phyloP scores from a whole-genome alignment of 2,113 vertebrate species.

The Poeciliopsis turrubarensis region DNA sequence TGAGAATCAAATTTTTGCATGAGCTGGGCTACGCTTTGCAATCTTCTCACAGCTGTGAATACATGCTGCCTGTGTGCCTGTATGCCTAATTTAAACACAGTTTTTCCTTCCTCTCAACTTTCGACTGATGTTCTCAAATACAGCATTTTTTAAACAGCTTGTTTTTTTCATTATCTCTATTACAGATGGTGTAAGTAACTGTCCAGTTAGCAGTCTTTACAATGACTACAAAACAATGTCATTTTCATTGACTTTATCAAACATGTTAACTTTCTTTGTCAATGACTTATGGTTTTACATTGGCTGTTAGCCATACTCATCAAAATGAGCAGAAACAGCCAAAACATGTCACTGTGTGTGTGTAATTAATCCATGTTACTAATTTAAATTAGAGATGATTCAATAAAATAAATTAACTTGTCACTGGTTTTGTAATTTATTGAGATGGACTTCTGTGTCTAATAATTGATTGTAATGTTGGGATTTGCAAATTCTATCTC shows the following conservation, averaged over 20 bases:
- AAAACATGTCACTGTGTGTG: background rate
- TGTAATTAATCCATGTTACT: background rate
- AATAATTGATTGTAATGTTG: background rate
- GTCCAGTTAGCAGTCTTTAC: too few species aligned
- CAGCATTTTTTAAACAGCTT: background rate
- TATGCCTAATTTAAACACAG: background rate
- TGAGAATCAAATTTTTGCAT: background rate
- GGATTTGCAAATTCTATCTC: conserved; percentile 6
- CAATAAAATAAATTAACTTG: background rate
- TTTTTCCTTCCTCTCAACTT: background rate
- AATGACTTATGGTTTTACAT: background rate
- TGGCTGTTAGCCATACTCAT: background rate
- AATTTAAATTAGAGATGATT: background rate
- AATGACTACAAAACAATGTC: background rate
- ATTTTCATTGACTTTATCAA: background rate
- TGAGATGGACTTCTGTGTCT: background rate
- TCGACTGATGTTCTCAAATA: background rate
- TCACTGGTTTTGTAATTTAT: background rate
- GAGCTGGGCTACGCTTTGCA: background rate
- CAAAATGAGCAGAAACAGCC: background rate
- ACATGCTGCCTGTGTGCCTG: background rate
- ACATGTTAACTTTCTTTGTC: background rate
- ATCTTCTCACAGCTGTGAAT: background rate
- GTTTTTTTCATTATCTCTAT: background rate
- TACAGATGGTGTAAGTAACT: background rate